These are phyloP conservation scores for Henricia sp. DNA, from an alignment of 53 echinoderm and acorn worm genomes.

Conservation along the genomic window DNA sequence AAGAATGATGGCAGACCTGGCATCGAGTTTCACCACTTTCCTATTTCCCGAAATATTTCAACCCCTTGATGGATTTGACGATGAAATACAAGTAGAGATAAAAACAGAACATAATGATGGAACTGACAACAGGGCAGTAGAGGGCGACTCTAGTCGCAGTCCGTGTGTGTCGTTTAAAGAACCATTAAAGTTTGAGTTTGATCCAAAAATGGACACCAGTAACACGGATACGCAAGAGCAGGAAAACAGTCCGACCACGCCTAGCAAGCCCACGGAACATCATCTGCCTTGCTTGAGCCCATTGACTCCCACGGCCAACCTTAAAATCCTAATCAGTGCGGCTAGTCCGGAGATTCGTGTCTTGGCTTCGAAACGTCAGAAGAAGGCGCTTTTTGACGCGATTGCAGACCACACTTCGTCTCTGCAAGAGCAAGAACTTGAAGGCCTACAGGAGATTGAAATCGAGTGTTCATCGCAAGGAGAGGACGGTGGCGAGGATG, in stretches of 20 bases:
- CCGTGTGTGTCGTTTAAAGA: conserved; percentile 13
- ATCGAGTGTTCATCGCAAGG: conserved; percentile 47
- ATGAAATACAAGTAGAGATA: not conserved
- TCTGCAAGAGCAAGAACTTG: conserved; percentile 19
- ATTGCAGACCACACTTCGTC: conserved; percentile 67
- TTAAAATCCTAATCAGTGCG: conserved; percentile 87
- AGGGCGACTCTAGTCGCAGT: too few species aligned
- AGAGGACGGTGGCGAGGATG: conserved; percentile 70
- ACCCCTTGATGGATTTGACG: conserved; percentile 43
- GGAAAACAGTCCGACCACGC: conserved; percentile 48
- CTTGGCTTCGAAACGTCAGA: conserved; percentile 80
- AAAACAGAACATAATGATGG: not conserved
- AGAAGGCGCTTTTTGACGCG: conserved; percentile 73
- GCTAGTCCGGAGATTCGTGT: conserved; percentile 83
- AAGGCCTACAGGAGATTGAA: not conserved
- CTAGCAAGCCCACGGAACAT: conserved; percentile 69
- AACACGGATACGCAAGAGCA: conserved; percentile 1
- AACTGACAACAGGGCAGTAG: not conserved
- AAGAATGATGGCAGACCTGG: conserved; percentile 45
- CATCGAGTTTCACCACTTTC: conserved; percentile 17
- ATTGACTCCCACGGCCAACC: conserved; percentile 89
- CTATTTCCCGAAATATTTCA: conserved; percentile 51
- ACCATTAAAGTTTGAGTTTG: not conserved
- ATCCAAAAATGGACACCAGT: not conserved
- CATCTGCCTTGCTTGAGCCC: conserved; percentile 51